Base-by-base conservation (phyloP, 1,140 invertebrate species). In the Sweltsa coloradensis region DNA sequence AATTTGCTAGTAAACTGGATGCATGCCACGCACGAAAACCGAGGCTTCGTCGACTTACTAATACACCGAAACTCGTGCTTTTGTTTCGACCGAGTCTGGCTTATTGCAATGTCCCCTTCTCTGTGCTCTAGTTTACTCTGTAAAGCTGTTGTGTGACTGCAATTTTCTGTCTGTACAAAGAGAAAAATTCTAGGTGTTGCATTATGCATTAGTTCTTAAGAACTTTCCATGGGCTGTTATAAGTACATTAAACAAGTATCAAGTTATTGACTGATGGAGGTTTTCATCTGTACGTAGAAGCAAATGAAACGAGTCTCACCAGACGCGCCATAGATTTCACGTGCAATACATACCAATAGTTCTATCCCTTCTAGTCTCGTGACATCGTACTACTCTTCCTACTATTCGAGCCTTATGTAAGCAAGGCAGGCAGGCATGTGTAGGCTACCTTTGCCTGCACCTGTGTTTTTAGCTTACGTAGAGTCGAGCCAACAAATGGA, bases 221-320 rank as follows among this genome's bases (percentile, higher is more conserved):
- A 56, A 52, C 40, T 56, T 55, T 55, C 49, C 52, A 56, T 56
- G 57, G 55, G 51, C 50, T 58, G 57, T 57, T 58, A 50, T 24
- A 50, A 42, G 44, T 44, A 49, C 21, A 22, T 43, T 53, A 48
- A 37, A 43, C 47, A 54, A 55, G 53, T 54, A 44, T 46, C 39
- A 47, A 52, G 34, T 52, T 44, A 49, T 51, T 51, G 53, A 54
- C 53, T 51, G 53, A 54, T 54, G 49, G 53, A 51, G 47, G 39
- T 51, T 51, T 51, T 47, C 50, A 49, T 51, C 44, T 51, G 50
- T 43, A 43, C 24, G 37, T 45, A 49, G 41, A 25, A 47, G 45
- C 41, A 40, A 49, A 51, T 23, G 44, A 53, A 46, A 47, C 37
- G 50, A 53, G 52, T 48, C 27, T 54, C 53, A 54, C 50, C 53